Base-by-base conservation (phyloP, 2,113 vertebrate genomes). In the Hippocampus mohnikei region DNA sequence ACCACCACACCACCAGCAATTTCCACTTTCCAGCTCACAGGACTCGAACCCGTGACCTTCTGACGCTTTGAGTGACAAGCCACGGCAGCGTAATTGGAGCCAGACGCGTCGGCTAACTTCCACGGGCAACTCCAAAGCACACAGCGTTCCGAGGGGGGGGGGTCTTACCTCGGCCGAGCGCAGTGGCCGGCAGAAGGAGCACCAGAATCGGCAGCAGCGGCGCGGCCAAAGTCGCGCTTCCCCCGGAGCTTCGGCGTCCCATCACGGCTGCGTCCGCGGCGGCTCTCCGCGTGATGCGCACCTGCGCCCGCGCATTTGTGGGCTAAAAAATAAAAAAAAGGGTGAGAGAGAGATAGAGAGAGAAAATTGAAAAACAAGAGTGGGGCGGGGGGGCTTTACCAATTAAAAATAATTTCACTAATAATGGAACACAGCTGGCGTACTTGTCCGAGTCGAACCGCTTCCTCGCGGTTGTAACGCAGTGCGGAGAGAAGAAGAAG, bases 231-330 rank as follows among this genome's bases (percentile, higher is more conserved):
- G 50, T 56, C 67, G n/a, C 29, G 66, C 50, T 18, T 52, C 52
- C 12, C 18, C 52, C 67, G 29, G 50, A n/a, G 50, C 50, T 23
- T 29, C 50, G 8, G 67, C 52, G 52, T 68, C 67, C 67, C 67
- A 68, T 68, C 67, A 68, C 67, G 67, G 67, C 52, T 68, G 50
- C 18, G 29, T 41, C 18, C 58, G 58, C 27, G 58, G 27, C 58
- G 58, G 58, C 20, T 68, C 33, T 68, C 44, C 44, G 67, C 52
- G 48, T 33, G 50, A 29, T 55, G 48, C 67, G 67, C 50, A 16
- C 67, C 15, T 67, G 82, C 46, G 79, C 77, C 69, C 75, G 70
- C 15, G 16, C 67, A 40, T 56, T 75, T 71, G 71, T 52, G 2
- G 8, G 65, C 46, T 37, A 74, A 25, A 65, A 66, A 74, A 33